Percentiles rank a stretch among this genome's conserved stretches.
Evolutionary conservation across 2,113 vertebrate species (phyloP).

Genomic region (Procapra przewalskii): DNA sequence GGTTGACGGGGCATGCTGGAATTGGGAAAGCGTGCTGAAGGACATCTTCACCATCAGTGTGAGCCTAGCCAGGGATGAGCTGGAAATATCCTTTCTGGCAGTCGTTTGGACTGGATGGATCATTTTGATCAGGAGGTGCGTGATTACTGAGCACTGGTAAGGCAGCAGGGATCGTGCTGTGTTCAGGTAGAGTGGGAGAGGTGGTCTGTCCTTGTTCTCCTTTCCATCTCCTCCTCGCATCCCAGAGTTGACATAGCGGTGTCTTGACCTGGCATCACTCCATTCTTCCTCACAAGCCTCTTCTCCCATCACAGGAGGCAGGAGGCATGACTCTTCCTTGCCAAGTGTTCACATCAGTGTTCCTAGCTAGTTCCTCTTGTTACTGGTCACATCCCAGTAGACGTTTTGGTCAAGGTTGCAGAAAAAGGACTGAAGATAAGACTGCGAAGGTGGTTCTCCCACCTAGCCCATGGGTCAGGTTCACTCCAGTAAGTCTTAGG

Average conservation of each 20-base stretch:
- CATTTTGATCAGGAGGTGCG: neutral
- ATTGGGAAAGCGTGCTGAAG: neutral
- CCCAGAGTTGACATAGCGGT: neutral
- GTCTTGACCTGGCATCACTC: neutral
- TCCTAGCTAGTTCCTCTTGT: constrained; percentile 46
- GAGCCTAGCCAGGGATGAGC: neutral
- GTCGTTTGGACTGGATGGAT: neutral
- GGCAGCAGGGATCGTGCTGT: rapidly evolving
- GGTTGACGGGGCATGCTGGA: neutral
- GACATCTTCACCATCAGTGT: neutral
- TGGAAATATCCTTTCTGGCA: neutral
- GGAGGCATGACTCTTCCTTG: neutral
- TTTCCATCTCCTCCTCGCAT: neutral
- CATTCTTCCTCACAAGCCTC: neutral
- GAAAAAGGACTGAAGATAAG: constrained; percentile 46
- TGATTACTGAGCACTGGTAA: neutral
- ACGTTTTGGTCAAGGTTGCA: constrained; percentile 67
- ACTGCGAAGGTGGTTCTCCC: neutral
- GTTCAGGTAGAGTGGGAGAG: neutral
- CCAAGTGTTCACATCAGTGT: neutral
- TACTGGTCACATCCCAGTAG: constrained; percentile 47
- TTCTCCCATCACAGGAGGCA: neutral
- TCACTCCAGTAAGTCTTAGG: neutral
- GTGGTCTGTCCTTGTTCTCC: neutral
- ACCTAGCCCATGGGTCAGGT: neutral